Conservation (phyloP, 2,888 invertebrate species). For the Rhopalosiphum nymphaeae region DNA sequence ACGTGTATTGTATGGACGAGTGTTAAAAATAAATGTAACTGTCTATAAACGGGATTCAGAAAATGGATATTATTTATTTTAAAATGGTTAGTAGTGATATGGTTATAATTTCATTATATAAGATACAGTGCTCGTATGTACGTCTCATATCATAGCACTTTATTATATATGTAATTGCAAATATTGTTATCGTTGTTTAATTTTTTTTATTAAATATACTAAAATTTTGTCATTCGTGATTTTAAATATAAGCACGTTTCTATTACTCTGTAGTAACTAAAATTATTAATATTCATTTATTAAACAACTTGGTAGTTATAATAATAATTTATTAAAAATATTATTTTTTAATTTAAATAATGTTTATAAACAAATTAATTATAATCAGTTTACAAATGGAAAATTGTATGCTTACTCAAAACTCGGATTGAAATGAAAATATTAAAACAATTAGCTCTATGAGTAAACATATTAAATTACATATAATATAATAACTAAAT, state of each 20-base stretch:
- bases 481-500: not conserved
- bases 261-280: not conserved
- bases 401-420: not conserved
- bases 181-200: not conserved
- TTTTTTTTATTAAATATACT: not conserved
- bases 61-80: not conserved
- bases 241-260: not conserved
- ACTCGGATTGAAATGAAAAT: not conserved
- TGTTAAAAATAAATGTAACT: not conserved
- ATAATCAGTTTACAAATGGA: not conserved
- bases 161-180: not conserved
- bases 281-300: not conserved
- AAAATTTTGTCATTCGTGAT: not conserved
- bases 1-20: not conserved
- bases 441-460: not conserved
- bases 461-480: not conserved
- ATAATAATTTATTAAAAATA: not conserved
- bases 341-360: not conserved
- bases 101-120: not conserved
- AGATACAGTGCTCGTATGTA: not conserved
- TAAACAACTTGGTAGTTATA: not conserved
- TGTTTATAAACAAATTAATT: not conserved
- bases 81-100: not conserved
- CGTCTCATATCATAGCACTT: not conserved
- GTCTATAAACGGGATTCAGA: not conserved